A percentile compares a stretch with the other conserved stretches of the same genome.
Conservation (phyloP, 2,888 invertebrate genomes). For the Amblyteles armatorius region DNA sequence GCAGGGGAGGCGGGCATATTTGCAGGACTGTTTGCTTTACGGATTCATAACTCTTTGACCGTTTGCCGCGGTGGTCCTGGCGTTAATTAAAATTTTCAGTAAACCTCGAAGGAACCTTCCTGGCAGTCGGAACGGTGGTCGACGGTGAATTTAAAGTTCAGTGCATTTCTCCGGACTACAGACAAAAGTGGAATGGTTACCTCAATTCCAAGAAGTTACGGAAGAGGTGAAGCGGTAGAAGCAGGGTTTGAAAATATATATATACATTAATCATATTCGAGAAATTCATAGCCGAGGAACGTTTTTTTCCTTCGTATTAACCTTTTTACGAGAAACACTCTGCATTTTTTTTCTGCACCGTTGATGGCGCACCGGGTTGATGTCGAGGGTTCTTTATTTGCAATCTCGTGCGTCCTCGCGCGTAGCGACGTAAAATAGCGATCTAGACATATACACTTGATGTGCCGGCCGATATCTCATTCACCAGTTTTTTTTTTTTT, state of each 20-base stretch:
- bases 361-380: conserved; percentile 1
- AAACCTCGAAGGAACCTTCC: background rate
- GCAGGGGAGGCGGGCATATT: conserved; percentile 30
- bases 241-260: background rate
- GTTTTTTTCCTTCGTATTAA: background rate
- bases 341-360: conserved; percentile 8
- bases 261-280: background rate
- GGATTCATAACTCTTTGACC: conserved; percentile 69
- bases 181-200: background rate
- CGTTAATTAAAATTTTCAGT: conserved; percentile 62
- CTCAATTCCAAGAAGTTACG: background rate
- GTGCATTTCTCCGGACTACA: background rate
- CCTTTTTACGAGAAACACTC: background rate
- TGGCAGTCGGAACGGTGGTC: background rate
- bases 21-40: conserved; percentile 62
- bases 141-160: background rate
- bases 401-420: conserved; percentile 1
- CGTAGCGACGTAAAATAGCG: background rate
- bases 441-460: background rate
- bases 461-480: background rate
- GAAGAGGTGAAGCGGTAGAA: background rate
- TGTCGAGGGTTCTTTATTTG: conserved; percentile 8
- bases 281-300: background rate
- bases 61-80: conserved; percentile 36
- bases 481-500: background rate